Base-by-base conservation (phyloP, 2,888 invertebrate genomes). In the Leptinotarsa tumamoca region DNA sequence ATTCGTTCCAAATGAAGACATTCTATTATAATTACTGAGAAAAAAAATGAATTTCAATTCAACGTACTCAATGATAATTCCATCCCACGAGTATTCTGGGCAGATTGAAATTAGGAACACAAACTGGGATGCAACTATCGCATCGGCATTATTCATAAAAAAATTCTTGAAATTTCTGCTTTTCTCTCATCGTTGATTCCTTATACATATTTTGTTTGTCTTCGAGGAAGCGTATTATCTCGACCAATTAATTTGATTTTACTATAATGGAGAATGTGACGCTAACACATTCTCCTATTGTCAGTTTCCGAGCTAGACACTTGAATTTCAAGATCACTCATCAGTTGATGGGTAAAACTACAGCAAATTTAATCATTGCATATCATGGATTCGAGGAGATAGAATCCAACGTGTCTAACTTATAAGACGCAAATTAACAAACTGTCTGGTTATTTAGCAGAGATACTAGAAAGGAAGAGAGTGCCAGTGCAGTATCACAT, bases 371-470 rank as follows among this genome's bases (percentile, higher is more conserved):
- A 79, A 79, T 79, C 79, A 79, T 73, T 79, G 78, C 76, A 79
- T 76, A 79, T 78, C 77, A 71, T 56, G 61, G 56, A 77, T 79
- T 74, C 75, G 77, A 77, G 67, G 75, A 76, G 78, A 71, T 78
- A 76, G 68, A 78, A 79, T 78, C 77, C 79, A 72, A 79, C 76
- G 73, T 74, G 79, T 79, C 79, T 78, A 78, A 79, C 73, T 79
- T 79, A 77, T 78, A 78, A 78, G 79, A 79, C 79, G 70, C 79
- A 79, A 79, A 79, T 79, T 79, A 79, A 79, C 79, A 76, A 79
- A 76, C 79, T 72, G 79, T 78, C 78, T 76, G 76, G 77, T 73
- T 79, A 78, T 79, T 79, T 76, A 78, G 74, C 73, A 71, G 73
- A 67, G 71, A 74, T 74, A 21, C 71, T 71, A 23, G 54, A 51